Evolutionary conservation across 2,888 invertebrate species (phyloP), one percentile per base, ranked within the genome.

Genomic region (Nipponacmea schrenckii): DNA sequence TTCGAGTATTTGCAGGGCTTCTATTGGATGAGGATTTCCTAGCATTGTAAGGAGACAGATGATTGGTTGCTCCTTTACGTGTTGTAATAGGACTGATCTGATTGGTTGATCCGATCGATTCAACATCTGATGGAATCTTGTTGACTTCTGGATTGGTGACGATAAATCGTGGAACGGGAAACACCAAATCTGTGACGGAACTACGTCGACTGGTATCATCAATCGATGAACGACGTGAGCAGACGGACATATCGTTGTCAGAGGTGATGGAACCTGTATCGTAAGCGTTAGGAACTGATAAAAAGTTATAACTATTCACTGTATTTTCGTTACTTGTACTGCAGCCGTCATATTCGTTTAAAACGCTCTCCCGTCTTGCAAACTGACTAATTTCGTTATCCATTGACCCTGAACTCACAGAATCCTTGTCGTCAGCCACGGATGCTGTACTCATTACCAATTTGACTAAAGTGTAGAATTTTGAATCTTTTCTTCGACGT

Each of bases 371-470:
- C 10, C 78, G 27, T 64, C 71, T 72, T 66, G 72, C 73, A 69
- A 74, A 74, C 64, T 76, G 72, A 14, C 73, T 71, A 65, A 78
- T 74, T 63, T 78, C 78, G 66, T 74, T 76, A 68, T 78, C 78
- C 71, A 78, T 78, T 64, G 76, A 76, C 17, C 71, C 70, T 1
- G 75, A 69, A 17, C 72, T 72, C 62, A 74, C 74, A 26, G 75
- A 72, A 70, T 78, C 76, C 46, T 74, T 74, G 68, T 77, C 74
- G 67, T 76, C 75, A n/a, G 74, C 74, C 26, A 78, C 75, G 17
- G 75, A 75, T 12, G 78, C 78, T 7, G 78, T 78, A 65, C 76
- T 77, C 78, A 78, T 78, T 17, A 78, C 78, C 62, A 78, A 75
- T 68, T 77, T 78, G 26, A 78, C 78, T 64, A 78, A 69, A 7